These are phyloP conservation scores for Drosophila percnosoma DNA, from an alignment of 2,888 invertebrate species.

Conservation along the genomic window DNA sequence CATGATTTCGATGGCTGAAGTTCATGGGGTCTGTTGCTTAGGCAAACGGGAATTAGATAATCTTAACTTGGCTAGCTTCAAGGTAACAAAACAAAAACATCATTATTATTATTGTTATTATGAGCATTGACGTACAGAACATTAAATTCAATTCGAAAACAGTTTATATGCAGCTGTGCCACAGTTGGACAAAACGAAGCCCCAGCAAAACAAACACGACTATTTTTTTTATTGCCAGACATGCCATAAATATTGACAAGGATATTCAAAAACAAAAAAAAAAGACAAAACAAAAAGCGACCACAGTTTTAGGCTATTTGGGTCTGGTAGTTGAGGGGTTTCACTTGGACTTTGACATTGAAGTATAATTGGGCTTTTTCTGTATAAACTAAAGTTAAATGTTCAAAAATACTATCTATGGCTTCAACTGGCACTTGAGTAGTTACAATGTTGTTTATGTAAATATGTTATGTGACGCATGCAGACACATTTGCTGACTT, in stretches of 20 bases:
- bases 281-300: constrained; percentile 2
- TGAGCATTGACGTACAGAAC: constrained; percentile 3
- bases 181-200: constrained; percentile 10
- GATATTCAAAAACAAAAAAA: background rate
- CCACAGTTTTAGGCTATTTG: constrained; percentile 11
- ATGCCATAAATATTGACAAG: constrained; percentile 31
- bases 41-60: constrained; percentile 25
- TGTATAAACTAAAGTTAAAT: background rate
- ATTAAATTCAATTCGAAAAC: constrained; percentile 26
- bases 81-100: constrained; percentile 32
- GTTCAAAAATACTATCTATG: background rate
- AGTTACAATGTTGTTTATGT: background rate
- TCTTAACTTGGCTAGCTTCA: constrained; percentile 42
- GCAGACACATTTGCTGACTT: background rate
- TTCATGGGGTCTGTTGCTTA: constrained; percentile 10
- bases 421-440: background rate
- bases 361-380: constrained; percentile 17
- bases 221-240: constrained; percentile 11
- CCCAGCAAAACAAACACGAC: constrained; percentile 1
- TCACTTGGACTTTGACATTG: constrained; percentile 17
- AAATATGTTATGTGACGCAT: background rate
- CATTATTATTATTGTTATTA: constrained; percentile 16
- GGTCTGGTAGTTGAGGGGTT: constrained; percentile 20
- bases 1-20: background rate
- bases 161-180: constrained; percentile 24